Conservation (phyloP, 2,797 vertebrate genomes). For the Falco novaeseelandiae region DNA sequence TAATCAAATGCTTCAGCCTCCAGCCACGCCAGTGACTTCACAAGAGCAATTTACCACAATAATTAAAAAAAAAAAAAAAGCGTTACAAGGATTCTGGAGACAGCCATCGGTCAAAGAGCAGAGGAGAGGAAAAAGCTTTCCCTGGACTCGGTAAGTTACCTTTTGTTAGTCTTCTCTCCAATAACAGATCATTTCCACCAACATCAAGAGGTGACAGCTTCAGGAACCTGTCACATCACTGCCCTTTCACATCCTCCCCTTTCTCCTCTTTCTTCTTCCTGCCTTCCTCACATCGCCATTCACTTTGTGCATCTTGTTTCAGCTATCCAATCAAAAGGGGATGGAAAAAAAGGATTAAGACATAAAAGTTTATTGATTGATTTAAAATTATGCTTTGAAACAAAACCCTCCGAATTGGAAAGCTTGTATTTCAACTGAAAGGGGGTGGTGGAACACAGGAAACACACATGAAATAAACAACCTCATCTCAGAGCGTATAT, state of each 20-base stretch:
- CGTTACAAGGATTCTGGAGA: background rate
- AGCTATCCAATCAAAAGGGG: background rate
- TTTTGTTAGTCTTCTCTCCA: background rate
- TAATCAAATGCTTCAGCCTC: background rate
- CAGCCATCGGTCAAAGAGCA: background rate
- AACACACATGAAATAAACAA: conserved; percentile 48
- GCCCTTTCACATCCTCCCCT: background rate
- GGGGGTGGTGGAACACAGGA: background rate
- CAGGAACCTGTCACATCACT: background rate
- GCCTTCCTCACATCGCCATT: background rate
- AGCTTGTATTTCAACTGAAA: background rate
- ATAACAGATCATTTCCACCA: background rate
- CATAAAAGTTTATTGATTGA: conserved; percentile 52
- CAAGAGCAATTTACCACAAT: background rate
- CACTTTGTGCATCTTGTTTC: background rate
- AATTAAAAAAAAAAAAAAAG: background rate
- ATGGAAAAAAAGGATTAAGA: background rate
- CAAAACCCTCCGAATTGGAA: background rate
- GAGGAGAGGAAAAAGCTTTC: background rate
- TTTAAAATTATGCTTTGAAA: conserved; percentile 38
- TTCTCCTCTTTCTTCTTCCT: background rate
- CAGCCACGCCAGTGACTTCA: background rate
- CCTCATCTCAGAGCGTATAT: conserved; percentile 50
- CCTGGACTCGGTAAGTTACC: background rate
- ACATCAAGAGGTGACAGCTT: background rate